Evolutionary conservation across 2,888 invertebrate genomes (phyloP).

Genomic region (Neoscelio sp.): DNA sequence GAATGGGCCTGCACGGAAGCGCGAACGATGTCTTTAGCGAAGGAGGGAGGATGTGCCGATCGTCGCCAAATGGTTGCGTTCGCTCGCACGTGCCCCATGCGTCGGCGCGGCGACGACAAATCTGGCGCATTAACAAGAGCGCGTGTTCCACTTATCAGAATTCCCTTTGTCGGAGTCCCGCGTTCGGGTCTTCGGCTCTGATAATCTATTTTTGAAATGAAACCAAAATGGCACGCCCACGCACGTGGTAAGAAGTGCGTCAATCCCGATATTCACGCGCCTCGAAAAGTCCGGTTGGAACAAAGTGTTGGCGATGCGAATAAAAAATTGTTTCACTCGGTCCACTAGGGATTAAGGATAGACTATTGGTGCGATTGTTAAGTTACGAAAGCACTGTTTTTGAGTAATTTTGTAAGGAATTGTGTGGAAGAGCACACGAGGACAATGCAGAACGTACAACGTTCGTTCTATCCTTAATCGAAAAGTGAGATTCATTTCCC

Average conservation of each 20-base stretch:
- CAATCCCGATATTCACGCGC: constrained; percentile 20
- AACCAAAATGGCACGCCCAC: constrained; percentile 46
- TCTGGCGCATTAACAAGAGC: constrained; percentile 65
- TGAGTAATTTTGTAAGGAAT: constrained; percentile 58
- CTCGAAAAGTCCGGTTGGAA: no score
- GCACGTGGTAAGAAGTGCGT: constrained; percentile 45
- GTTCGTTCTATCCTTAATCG: constrained; percentile 53
- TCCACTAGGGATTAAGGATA: constrained; percentile 23
- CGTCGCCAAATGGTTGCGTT: constrained; percentile 62
- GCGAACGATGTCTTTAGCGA: not conserved
- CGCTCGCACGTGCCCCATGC: constrained; percentile 59
- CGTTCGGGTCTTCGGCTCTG: constrained; percentile 39
- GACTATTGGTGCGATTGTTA: constrained; percentile 40
- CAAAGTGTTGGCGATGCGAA: no score
- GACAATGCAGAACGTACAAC: constrained; percentile 26
- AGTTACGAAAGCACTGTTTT: constrained; percentile 21
- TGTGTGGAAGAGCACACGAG: constrained; percentile 13
- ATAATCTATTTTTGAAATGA: constrained; percentile 53
- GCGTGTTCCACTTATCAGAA: constrained; percentile 59
- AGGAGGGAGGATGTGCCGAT: no score
- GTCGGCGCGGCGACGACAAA: constrained; percentile 50
- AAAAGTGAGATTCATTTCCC: constrained; percentile 39
- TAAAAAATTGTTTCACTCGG: constrained; percentile 14
- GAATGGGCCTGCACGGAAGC: not conserved
- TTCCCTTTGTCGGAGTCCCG: constrained; percentile 51